Percentiles rank a stretch among this genome's conserved stretches.
Evolutionary conservation across 2,797 vertebrate genomes (phyloP).

Genomic region (Pampus argenteus): DNA sequence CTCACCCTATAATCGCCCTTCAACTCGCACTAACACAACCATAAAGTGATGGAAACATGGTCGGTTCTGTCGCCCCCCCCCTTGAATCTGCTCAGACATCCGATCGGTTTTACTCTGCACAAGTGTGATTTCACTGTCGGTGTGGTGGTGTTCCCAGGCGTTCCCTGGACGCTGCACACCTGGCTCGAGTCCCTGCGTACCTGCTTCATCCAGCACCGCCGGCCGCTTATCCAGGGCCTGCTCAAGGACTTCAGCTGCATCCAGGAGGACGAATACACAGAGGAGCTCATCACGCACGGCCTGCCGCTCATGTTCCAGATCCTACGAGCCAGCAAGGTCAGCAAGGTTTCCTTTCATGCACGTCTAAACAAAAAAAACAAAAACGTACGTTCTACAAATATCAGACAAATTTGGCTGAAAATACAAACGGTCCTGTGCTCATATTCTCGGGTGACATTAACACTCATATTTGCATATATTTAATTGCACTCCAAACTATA

Average conservation of each 20-base stretch:
- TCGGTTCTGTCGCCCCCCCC: constrained; percentile 61
- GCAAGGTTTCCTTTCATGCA: constrained; percentile 32
- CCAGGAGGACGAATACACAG: constrained; percentile 87
- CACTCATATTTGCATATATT: constrained; percentile 57
- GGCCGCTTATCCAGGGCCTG: constrained; percentile 86
- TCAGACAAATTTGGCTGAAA: constrained; percentile 35
- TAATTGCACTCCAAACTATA: constrained; percentile 34
- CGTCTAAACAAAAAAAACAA: constrained; percentile 52
- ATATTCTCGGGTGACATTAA: constrained; percentile 32
- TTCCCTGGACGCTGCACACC: constrained; percentile 89
- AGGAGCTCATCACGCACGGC: constrained; percentile 88
- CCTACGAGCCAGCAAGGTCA: constrained; percentile 87
- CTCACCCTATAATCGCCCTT: constrained; percentile 27
- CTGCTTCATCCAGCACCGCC: constrained; percentile 84
- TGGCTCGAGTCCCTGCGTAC: constrained; percentile 88
- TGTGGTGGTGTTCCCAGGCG: constrained; percentile 76
- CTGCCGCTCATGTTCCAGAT: constrained; percentile 90
- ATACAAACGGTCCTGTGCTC: constrained; percentile 38
- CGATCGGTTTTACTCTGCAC: not conserved
- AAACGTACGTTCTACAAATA: constrained; percentile 50
- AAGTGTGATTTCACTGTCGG: constrained; percentile 52
- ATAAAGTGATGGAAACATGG: constrained; percentile 73
- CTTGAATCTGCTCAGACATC: not conserved
- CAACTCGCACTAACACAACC: constrained; percentile 40
- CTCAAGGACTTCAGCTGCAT: constrained; percentile 88